phyloP scores from a whole-genome alignment of 2,113 vertebrate genomes.

The Poicephalus meyeri region DNA sequence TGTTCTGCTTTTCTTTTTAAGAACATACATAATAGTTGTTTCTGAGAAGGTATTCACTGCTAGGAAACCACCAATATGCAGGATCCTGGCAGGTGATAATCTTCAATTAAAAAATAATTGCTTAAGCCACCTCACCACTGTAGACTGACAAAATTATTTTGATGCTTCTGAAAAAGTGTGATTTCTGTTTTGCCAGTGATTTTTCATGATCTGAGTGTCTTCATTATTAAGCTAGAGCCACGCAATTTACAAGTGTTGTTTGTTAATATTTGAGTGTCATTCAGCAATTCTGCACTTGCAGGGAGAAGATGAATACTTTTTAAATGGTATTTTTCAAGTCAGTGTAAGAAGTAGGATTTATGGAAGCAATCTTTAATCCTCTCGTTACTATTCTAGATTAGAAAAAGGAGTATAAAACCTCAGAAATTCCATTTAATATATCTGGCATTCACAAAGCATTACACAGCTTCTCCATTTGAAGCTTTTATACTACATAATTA shows the following conservation, averaged over 20 bases:
- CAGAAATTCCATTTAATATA: slow-evolving; percentile 5
- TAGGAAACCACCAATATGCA: neutral
- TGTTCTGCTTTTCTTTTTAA: neutral
- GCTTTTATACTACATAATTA: neutral
- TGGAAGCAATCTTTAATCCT: slow-evolving; percentile 45
- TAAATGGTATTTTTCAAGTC: slow-evolving; percentile 15
- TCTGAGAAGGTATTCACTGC: neutral
- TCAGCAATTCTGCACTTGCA: neutral
- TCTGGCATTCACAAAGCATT: slow-evolving; percentile 5
- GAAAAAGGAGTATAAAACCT: neutral
- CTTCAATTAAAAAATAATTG: neutral
- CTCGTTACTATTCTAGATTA: neutral
- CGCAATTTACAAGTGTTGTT: neutral
- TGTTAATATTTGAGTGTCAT: slow-evolving; percentile 5
- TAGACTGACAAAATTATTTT: neutral
- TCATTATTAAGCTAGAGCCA: neutral
- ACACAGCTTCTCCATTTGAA: neutral
- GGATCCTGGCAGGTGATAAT: neutral
- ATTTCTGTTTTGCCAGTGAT: neutral
- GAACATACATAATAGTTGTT: neutral
- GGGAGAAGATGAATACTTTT: neutral
- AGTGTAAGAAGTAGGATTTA: slow-evolving; percentile 10
- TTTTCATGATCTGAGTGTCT: neutral
- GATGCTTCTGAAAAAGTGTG: neutral
- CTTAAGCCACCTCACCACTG: neutral